A percentile compares a stretch with the other conserved stretches of the same genome.
phyloP scores from a whole-genome alignment of 2,888 invertebrate genomes.

The Ypsolopha scabrella region DNA sequence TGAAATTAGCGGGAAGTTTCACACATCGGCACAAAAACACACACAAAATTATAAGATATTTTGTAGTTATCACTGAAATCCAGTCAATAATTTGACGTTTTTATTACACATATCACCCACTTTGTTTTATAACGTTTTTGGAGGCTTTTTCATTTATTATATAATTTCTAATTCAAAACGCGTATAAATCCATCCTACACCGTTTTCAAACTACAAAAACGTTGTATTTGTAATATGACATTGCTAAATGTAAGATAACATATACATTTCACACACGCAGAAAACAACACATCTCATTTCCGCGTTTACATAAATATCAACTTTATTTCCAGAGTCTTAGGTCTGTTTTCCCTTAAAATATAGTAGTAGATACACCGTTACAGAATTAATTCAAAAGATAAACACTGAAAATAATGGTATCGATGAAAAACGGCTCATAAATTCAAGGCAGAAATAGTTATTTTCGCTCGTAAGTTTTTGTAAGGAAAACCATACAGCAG shows the following conservation, averaged over 20 bases:
- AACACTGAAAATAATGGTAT: slow-evolving; percentile 39
- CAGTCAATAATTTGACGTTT: too few species aligned
- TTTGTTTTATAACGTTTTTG: too few species aligned
- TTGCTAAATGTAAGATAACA: slow-evolving; percentile 63
- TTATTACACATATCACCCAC: too few species aligned
- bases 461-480: not conserved
- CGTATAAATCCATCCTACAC: slow-evolving; percentile 10
- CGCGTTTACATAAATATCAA: slow-evolving; percentile 16
- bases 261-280: slow-evolving; percentile 22
- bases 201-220: slow-evolving; percentile 25
- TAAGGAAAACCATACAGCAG: slow-evolving; percentile 42
- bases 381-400: slow-evolving; percentile 27
- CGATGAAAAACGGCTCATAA: not conserved
- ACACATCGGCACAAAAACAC: too few species aligned
- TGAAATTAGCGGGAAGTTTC: too few species aligned
- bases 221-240: slow-evolving; percentile 55
- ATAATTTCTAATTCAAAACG: not conserved
- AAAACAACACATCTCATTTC: slow-evolving; percentile 11
- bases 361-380: slow-evolving; percentile 20
- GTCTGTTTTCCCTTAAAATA: slow-evolving; percentile 12
- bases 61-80: too few species aligned
- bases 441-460: not conserved
- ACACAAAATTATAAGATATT: too few species aligned
- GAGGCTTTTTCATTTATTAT: too few species aligned
- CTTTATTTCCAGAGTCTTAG: slow-evolving; percentile 13